Base-by-base conservation (phyloP, 2,888 invertebrate genomes). In the Drosophila helvetica region DNA sequence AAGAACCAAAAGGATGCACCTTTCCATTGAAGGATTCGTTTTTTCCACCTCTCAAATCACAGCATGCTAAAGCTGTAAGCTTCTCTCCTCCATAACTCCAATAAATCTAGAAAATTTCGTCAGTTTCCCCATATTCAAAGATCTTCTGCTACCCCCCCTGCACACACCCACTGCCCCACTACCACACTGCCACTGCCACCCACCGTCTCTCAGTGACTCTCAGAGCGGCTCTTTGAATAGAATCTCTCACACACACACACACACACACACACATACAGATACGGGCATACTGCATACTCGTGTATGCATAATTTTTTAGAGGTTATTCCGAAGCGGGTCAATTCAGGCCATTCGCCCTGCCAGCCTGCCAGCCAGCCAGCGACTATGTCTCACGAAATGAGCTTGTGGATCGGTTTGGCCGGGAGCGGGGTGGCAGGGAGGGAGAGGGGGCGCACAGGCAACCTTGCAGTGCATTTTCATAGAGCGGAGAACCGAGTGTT, bases 341-440 rank as follows among this genome's bases (percentile, higher is more conserved):
- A 89, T 90, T 90, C 90, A 91, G 91, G 91, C 91, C 91, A 88
- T 91, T 91, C 90, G 90, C 91, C 91, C 90, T 82, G 77, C 76
- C 68, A 48, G 56, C 38, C 38, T 7, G 38, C 22, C 22, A 5
- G 5, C 22, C 22, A 5, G 22, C 62, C 66, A 67, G 59, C 61
- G 65, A 70, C 65, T 60, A 48, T 46, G 66, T 64, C 69, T 67
- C 59, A 60, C 69, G 50, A 45, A 45, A 53, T 64, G 47, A 53
- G 47, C 58, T 38, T 42, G 47, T 50, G 45, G 18, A 8, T 27
- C 8, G 10, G 9, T 3, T 2, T 9, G 19, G 48, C 25, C 1
- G 12, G 19, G 62, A 50, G 43, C 63, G 8, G 10, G 18, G 15
- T n/a, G n/a, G n/a, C n/a, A n/a, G 6, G 55, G 27, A 9, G 2